Evolutionary conservation across 2,113 vertebrate genomes (phyloP).

Genomic region (Puma concolor): DNA sequence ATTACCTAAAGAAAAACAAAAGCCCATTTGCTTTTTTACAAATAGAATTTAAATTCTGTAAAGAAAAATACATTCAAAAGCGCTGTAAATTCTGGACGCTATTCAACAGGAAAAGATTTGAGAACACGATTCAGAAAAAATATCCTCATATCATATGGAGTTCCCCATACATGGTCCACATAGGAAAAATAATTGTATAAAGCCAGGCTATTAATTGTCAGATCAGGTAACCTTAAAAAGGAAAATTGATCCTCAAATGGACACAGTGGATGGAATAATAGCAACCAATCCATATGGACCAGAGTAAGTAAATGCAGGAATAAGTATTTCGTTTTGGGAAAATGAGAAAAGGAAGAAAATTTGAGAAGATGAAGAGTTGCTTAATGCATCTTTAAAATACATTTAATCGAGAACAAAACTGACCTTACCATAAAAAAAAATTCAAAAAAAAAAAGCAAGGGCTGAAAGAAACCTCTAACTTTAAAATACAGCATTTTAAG

Average conservation of each 20-base stretch:
- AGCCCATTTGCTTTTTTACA: neutral
- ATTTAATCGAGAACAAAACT: neutral
- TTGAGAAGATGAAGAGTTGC: neutral
- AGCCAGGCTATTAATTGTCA: conserved; percentile 51
- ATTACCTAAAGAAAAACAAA: conserved; percentile 43
- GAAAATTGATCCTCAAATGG: conserved; percentile 64
- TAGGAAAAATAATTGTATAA: neutral
- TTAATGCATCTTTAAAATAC: neutral
- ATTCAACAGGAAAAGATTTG: neutral
- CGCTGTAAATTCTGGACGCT: neutral
- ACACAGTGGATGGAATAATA: conserved; percentile 44
- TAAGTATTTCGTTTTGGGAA: conserved; percentile 2
- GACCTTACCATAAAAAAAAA: neutral
- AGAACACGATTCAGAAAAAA: neutral
- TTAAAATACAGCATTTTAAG: neutral
- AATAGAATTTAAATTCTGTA: conserved; percentile 60
- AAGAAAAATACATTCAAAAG: conserved; percentile 37
- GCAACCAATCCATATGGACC: conserved; percentile 8
- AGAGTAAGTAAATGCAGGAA: conserved; percentile 35
- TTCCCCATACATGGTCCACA: neutral
- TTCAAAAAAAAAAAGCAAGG: neutral
- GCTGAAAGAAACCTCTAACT: neutral
- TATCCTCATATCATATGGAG: neutral
- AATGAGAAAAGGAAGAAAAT: neutral
- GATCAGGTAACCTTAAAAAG: conserved; percentile 52